Conservation (phyloP, 2,113 vertebrate species). For the Pachyramphus minor region DNA sequence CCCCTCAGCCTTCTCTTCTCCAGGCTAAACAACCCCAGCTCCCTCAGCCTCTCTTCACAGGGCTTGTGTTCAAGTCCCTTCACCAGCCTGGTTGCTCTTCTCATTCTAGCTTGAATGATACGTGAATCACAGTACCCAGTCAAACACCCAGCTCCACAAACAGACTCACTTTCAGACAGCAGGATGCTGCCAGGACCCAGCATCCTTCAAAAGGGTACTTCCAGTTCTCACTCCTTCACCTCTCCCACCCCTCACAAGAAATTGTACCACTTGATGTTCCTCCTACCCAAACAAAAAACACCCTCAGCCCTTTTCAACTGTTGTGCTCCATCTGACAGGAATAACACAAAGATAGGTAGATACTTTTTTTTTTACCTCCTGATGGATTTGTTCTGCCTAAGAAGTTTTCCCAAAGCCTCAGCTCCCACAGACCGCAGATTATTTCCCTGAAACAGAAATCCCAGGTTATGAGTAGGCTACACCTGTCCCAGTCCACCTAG, state of each 20-base stretch:
- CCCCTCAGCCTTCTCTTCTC: too few species aligned
- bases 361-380: slow-evolving; percentile 73
- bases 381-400: slow-evolving; percentile 85
- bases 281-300: background rate
- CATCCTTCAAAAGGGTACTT: background rate
- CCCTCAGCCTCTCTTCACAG: too few species aligned
- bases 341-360: background rate
- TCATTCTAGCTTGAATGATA: too few species aligned
- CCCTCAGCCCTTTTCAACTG: background rate
- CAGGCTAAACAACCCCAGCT: too few species aligned
- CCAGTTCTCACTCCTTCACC: background rate
- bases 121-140: rapidly evolving
- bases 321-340: background rate
- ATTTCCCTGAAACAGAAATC: slow-evolving; percentile 82
- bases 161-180: rapidly evolving
- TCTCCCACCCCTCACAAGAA: background rate
- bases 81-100: too few species aligned
- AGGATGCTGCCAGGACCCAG: background rate
- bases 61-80: too few species aligned
- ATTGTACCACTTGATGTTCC: background rate
- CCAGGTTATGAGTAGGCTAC: background rate
- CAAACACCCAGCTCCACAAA: background rate
- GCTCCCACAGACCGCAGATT: slow-evolving; percentile 84
- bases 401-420: slow-evolving; percentile 83
- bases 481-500: background rate